phyloP scores from a whole-genome alignment of 2,113 vertebrate species.

The Bambusicola thoracicus region DNA sequence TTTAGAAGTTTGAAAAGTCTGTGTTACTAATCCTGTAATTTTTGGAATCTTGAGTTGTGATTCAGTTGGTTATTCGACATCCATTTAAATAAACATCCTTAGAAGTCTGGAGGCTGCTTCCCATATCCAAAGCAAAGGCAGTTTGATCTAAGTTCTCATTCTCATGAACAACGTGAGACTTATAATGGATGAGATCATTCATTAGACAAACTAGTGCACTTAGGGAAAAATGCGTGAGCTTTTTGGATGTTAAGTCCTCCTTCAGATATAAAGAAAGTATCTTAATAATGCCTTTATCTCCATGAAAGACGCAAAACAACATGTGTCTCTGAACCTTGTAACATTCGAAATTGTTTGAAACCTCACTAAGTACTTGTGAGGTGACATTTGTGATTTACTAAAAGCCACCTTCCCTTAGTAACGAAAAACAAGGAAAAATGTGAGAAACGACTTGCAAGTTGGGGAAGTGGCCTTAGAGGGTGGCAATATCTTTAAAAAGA shows the following conservation, averaged over 20 bases:
- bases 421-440: not conserved
- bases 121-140: not conserved
- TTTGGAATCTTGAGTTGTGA: not conserved
- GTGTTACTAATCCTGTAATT: not conserved
- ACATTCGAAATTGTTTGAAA: not conserved
- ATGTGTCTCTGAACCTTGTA: not conserved
- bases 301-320: not conserved
- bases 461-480: not conserved
- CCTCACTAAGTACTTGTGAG: not conserved
- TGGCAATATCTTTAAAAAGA: conserved; percentile 26
- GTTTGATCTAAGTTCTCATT: not conserved
- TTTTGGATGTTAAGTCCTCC: not conserved
- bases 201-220: not conserved
- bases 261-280: not conserved
- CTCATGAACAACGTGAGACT: not conserved
- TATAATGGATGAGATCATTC: not conserved
- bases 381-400: not conserved
- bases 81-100: not conserved
- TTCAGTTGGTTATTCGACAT: not conserved
- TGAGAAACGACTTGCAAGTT: not conserved
- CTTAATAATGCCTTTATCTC: not conserved
- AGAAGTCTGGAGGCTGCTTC: not conserved
- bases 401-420: not conserved
- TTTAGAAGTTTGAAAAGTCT: not conserved
- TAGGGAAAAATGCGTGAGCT: not conserved